Base-by-base conservation (phyloP, 2,888 invertebrate species). In the Lasioglossum zephyrum region DNA sequence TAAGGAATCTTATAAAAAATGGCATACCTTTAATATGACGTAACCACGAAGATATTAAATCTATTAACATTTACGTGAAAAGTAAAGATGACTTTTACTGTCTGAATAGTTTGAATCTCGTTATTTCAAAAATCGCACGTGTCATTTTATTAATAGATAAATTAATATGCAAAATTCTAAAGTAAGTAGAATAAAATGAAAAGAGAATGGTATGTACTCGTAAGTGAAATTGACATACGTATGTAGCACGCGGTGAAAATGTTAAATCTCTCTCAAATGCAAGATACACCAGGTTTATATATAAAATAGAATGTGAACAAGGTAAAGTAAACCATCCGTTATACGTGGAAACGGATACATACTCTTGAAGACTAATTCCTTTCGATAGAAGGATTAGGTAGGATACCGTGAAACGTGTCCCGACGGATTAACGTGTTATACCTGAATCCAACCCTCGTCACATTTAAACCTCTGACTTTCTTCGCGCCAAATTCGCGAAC, bases 381-480 rank as follows among this genome's bases (percentile, higher is more conserved):
- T 80, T 87, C 87, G 83, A 87, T 83, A 83, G 73, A 83, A 79
- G 87, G 87, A 87, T 87, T 84, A 86, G 73, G 57, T 31, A 47
- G 78, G 86, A 86, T 84, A 86, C 60, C 72, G 69, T 70, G 76
- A 79, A 78, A 81, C 77, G 78, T 81, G 86, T 80, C 82, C 73
- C n/a, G 77, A 13, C 60, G 83, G 83, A 87, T 87, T 87, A 83
- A 77, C 78, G 63, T 81, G 83, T 83, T 87, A 79, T 83, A 79
- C 87, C 78, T 69, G 53, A 77, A 81, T 73, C 79, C 87, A 73
- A 87, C 87, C 87, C 87, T 87, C 78, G 83, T 86, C 87, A 87
- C 72, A 78, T 73, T 82, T 76, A 87, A 83, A 83, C 86, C 87
- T 79, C 83, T 76, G 78, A 87, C 80, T 86, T 87, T 86, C 82